Conservation (phyloP, 1,140 invertebrate genomes). For the Ridgeia piscesae region DNA sequence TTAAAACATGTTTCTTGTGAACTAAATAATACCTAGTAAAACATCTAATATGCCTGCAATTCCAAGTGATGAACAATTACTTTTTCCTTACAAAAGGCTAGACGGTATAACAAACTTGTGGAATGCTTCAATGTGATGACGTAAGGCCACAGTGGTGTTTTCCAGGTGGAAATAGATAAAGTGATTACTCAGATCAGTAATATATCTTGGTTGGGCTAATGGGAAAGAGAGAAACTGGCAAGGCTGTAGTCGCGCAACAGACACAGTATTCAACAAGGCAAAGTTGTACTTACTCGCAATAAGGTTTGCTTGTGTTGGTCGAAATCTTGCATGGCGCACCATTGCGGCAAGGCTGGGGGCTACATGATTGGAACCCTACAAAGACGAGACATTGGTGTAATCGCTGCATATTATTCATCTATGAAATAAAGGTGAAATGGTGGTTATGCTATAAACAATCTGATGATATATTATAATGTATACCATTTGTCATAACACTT, state of each 20-base stretch:
- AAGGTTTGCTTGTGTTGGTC: conserved; percentile 67
- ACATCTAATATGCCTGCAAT: too few species aligned
- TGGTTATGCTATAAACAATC: too few species aligned
- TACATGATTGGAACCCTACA: conserved; percentile 65
- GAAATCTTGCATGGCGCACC: conserved; percentile 72
- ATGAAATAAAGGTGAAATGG: too few species aligned
- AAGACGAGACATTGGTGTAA: background rate
- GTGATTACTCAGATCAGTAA: background rate
- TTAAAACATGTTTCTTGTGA: too few species aligned
- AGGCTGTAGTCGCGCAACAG: background rate
- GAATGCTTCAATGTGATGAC: background rate
- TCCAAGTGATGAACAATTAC: too few species aligned
- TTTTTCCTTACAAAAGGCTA: background rate
- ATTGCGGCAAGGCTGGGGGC: conserved; percentile 83
- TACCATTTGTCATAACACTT: too few species aligned
- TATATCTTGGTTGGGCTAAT: background rate
- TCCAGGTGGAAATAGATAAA: background rate
- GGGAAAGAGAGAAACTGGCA: conserved; percentile 11
- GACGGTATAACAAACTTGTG: background rate
- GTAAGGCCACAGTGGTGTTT: background rate
- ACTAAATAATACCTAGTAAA: too few species aligned
- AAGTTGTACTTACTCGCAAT: conserved; percentile 79
- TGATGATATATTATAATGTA: too few species aligned
- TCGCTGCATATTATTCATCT: background rate
- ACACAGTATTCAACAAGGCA: background rate